Evolutionary conservation across 2,888 invertebrate species (phyloP), one percentile per base, ranked within the genome.

Genomic region (Cordylochernes scorpioides): DNA sequence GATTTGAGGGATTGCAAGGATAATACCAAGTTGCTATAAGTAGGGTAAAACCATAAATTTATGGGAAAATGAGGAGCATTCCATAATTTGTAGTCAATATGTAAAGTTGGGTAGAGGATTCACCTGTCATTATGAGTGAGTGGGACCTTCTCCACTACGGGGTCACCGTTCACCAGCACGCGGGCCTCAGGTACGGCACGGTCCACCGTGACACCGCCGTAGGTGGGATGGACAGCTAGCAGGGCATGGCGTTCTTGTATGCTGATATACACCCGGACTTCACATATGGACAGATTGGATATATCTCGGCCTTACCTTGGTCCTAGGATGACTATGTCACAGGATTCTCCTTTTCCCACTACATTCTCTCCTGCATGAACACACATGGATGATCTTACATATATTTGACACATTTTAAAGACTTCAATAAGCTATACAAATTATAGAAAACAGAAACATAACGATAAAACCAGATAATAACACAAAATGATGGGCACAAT

Each of bases 41-140:
- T 19, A n/a, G n/a, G n/a, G 19, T 19, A 19, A 8, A 19, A 19
- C n/a, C 8, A 19, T 19, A 19, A 9, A 19, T 9, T 19, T 19
- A 9, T 19, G 19, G 8, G n/a, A 9, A 19, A 19, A 19, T 9
- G 10, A 19, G 9, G 9, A 9, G 9, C 9, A 19, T 19, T 19
- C 21, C 9, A 19, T 19, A 19, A 19, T 10, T n/a, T n/a, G 10
- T 10, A 19, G 10, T n/a, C 21, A 19, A 19, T 19, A 19, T n/a
- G 10, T n/a, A 19, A n/a, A 9, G 21, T 2, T 19, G 2, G 9
- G 10, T n/a, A 19, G 10, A 10, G 9, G 21, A 33, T 31, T 31
- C 38, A 58, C 55, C 59, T 49, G 44, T 63, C 63, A 41, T 61
- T 57, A 43, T 62, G 59, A 26, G 49, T 46, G 5, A 63, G 46